phyloP scores from a whole-genome alignment of 2,113 vertebrate genomes.

The Motacilla tschutschensis region DNA sequence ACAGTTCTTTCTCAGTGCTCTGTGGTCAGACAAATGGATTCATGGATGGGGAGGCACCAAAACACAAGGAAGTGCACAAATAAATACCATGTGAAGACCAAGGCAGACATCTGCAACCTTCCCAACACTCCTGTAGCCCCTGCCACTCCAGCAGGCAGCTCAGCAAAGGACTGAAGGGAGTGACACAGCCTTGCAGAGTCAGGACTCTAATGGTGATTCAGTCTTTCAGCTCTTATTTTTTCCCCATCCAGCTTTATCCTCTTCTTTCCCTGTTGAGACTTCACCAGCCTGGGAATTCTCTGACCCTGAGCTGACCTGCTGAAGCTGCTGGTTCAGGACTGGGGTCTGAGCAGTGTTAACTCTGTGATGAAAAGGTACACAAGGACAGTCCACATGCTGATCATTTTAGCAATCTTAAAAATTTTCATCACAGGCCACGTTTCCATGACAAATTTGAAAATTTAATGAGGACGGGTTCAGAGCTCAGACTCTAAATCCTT shows the following conservation, averaged over 20 bases:
- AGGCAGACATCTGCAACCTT: background rate
- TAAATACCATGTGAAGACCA: background rate
- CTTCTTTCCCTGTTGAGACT: background rate
- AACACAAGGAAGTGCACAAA: background rate
- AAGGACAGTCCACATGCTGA: background rate
- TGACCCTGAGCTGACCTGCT: rapidly evolving
- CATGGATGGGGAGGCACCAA: background rate
- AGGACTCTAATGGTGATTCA: background rate
- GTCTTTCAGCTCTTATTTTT: background rate
- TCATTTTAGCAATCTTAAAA: background rate
- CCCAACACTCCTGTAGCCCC: background rate
- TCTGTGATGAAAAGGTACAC: background rate
- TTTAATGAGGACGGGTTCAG: background rate
- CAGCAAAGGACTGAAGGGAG: background rate
- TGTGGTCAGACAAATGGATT: background rate
- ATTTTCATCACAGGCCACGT: background rate
- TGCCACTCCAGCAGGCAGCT: background rate
- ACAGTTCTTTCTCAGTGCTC: background rate
- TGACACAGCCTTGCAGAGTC: background rate
- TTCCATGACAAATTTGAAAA: background rate
- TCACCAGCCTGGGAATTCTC: background rate
- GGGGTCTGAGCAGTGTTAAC: background rate
- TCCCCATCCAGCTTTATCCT: background rate
- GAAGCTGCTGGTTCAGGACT: background rate
- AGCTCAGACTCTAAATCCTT: background rate